These are phyloP conservation scores for Laticauda laticaudata DNA, from an alignment of 2,113 vertebrate species.

Conservation along the genomic window DNA sequence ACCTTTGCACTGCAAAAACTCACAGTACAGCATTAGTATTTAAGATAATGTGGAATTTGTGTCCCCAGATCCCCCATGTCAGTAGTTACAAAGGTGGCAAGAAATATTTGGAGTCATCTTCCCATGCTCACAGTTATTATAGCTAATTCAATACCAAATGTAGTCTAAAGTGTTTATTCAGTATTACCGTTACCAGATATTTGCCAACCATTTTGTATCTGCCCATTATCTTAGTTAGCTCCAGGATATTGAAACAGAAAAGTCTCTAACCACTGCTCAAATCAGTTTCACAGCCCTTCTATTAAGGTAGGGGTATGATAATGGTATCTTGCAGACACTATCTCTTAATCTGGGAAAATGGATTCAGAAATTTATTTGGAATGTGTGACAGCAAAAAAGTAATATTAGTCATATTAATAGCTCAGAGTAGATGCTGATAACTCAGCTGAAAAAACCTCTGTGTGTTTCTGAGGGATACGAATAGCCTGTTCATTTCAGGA, in stretches of 20 bases:
- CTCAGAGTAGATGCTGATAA: neutral
- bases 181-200: conserved; percentile 1
- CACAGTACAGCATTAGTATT: neutral
- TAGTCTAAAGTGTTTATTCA: neutral
- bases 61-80: neutral
- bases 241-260: neutral
- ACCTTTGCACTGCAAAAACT: neutral
- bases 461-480: neutral
- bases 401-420: neutral
- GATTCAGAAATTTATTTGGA: neutral
- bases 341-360: neutral
- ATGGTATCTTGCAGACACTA: neutral
- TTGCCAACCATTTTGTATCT: neutral
- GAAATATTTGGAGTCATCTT: neutral
- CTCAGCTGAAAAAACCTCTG: neutral
- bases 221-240: neutral
- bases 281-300: neutral
- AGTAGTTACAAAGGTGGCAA: no score
- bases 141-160: conserved; percentile 2
- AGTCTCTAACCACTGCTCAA: neutral
- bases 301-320: neutral
- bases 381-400: neutral
- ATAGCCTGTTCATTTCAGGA: neutral
- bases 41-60: neutral
- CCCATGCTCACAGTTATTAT: neutral